Percentiles rank a stretch among this genome's conserved stretches.
Evolutionary conservation across 2,113 vertebrate species (phyloP).

Genomic region (Lates calcarifer): DNA sequence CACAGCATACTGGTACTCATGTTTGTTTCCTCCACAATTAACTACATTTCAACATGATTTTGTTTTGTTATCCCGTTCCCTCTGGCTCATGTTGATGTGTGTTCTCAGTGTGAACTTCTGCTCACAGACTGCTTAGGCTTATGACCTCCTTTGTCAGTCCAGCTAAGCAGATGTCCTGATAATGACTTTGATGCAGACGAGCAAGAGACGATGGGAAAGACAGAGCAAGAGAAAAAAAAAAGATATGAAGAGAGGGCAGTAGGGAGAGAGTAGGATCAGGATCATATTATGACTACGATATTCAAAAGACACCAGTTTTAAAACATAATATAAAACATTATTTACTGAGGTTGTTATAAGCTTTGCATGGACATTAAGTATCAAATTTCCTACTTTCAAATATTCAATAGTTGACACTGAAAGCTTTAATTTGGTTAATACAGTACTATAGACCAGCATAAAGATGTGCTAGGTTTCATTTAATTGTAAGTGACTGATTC

Average conservation of each 20-base stretch:
- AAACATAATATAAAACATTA: not conserved
- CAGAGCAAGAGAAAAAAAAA: not conserved
- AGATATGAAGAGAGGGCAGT: not conserved
- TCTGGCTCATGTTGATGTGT: constrained; percentile 28
- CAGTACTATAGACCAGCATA: not conserved
- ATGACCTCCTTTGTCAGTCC: constrained; percentile 25
- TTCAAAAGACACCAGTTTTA: not conserved
- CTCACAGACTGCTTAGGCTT: constrained; percentile 24
- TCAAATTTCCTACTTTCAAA: not conserved
- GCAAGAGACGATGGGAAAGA: not conserved
- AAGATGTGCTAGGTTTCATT: no score
- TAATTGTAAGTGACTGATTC: no score
- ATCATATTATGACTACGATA: not conserved
- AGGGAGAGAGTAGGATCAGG: not conserved
- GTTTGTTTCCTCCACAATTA: not conserved
- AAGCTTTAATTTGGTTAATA: no score
- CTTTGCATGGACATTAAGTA: not conserved
- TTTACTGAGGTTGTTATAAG: not conserved
- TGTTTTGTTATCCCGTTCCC: constrained; percentile 20
- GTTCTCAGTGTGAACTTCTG: constrained; percentile 15
- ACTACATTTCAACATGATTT: not conserved
- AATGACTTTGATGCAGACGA: constrained; percentile 12
- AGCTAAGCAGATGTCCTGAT: constrained; percentile 42
- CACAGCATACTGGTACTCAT: not conserved
- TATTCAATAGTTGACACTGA: no score